Base-by-base conservation (phyloP, 2,888 invertebrate genomes). In the Serrognathus titanus region DNA sequence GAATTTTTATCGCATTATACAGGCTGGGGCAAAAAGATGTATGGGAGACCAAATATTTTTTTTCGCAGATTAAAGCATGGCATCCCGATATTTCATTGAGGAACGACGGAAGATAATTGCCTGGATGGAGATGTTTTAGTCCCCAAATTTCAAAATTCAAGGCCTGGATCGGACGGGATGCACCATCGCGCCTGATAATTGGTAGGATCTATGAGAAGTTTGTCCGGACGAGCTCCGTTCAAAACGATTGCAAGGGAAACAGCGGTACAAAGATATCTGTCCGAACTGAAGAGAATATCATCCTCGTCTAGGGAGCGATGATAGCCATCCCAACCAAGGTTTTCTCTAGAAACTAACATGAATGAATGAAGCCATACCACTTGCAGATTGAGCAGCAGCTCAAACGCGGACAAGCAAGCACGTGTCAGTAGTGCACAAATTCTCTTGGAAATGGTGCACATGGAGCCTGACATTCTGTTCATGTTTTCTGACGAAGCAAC, bases 311-410 rank as follows among this genome's bases (percentile, higher is more conserved):
- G 40, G 51, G 40, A 40, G 40, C 51, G 51, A 51, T 51, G 39
- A 16, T 40, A 40, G 51, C 39, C 51, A 51, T 12, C 20, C 16
- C 7, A 51, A 51, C 39, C 16, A 51, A 51, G 39, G 38, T 39
- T 51, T 51, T 40, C 40, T 51, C 51, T 51, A 40, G 51, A 51
- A 51, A 51, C 40, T 41, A 51, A 13, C 40, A 51, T 51, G 51
- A 39, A 41, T 5, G 41, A 41, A 41, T 7, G 11, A 41, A 41
- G 41, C 41, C 41, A 51, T 40, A 40, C 51, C 41, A 51, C 40
- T 40, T 51, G 41, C 51, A 51, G 51, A 51, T 51, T 41, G 2
- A n/a, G 20, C 20, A 20, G 20, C 20, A 20, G 20, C 4, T 20
- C 20, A 20, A 20, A 20, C 20, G 20, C 20, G 9, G 39, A 40